Percentiles rank a stretch among this genome's conserved stretches.
Conservation (phyloP, 2,888 invertebrate genomes). For the Amphimallon solstitiale region DNA sequence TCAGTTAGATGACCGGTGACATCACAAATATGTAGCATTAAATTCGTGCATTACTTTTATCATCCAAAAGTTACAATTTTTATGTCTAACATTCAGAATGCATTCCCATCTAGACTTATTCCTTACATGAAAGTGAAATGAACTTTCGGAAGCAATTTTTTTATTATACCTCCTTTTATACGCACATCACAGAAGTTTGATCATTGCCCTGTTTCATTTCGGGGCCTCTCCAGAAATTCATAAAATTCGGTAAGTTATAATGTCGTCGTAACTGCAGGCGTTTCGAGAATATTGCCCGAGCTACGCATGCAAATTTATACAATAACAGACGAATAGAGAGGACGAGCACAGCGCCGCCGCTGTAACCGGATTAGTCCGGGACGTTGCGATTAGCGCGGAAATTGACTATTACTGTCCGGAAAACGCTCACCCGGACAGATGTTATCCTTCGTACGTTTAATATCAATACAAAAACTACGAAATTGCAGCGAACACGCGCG, state of each 20-base stretch:
- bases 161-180: not conserved
- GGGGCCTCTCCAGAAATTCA: constrained; percentile 10
- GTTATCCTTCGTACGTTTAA: constrained; percentile 47
- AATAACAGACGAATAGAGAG: constrained; percentile 51
- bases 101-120: no score
- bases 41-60: no score
- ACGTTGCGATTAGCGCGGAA: constrained; percentile 57
- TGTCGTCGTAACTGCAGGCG: constrained; percentile 12
- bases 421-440: constrained; percentile 52
- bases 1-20: no score
- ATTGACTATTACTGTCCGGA: constrained; percentile 58
- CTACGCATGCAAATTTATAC: constrained; percentile 55
- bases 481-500: constrained; percentile 16
- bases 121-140: no score
- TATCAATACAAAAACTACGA: constrained; percentile 34
- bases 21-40: no score
- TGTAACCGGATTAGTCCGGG: constrained; percentile 56
- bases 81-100: no score
- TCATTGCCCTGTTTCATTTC: not conserved
- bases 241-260: constrained; percentile 28
- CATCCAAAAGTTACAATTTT: no score
- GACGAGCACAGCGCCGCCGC: constrained; percentile 38
- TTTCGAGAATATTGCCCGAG: constrained; percentile 26
- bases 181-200: not conserved
- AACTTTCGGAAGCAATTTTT: not conserved